Conservation (phyloP, 2,888 invertebrate species). For the Drosophila birchii region DNA sequence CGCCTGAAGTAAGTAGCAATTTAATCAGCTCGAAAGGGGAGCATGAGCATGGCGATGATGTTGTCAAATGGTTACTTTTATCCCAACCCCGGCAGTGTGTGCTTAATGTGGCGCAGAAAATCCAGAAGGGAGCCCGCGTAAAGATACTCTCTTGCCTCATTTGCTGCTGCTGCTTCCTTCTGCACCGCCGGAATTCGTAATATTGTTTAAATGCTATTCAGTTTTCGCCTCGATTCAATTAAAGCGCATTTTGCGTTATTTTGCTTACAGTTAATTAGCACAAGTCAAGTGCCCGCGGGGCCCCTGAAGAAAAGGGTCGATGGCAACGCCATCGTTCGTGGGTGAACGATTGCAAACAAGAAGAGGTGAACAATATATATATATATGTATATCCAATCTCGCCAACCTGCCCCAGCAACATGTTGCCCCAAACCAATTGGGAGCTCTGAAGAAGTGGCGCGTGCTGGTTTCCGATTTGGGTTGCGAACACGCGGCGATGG, state of each 20-base stretch:
- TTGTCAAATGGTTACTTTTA: constrained; percentile 68
- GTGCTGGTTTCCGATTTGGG: constrained; percentile 47
- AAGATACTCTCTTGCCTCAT: constrained; percentile 54
- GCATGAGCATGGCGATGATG: constrained; percentile 54
- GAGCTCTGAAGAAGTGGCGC: constrained; percentile 43
- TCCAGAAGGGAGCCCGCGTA: constrained; percentile 47
- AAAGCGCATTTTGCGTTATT: constrained; percentile 65
- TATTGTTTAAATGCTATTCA: constrained; percentile 63
- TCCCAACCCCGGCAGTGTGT: constrained; percentile 43
- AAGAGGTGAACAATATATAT: background rate
- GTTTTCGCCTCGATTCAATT: constrained; percentile 66
- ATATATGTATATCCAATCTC: constrained; percentile 4
- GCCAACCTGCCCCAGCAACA: constrained; percentile 41
- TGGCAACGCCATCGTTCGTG: constrained; percentile 11
- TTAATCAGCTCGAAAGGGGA: constrained; percentile 64
- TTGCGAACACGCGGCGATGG: constrained; percentile 29
- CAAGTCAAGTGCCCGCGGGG: constrained; percentile 47
- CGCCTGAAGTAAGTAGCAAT: constrained; percentile 62
- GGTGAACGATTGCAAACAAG: constrained; percentile 8
- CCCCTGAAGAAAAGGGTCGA: constrained; percentile 37
- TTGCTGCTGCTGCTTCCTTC: constrained; percentile 43
- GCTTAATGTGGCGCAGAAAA: constrained; percentile 73
- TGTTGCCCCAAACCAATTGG: constrained; percentile 49
- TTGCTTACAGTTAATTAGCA: constrained; percentile 69
- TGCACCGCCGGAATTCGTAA: constrained; percentile 68